These are phyloP conservation scores for Mus spicilegus DNA, from an alignment of 2,113 vertebrate species.

Conservation along the genomic window DNA sequence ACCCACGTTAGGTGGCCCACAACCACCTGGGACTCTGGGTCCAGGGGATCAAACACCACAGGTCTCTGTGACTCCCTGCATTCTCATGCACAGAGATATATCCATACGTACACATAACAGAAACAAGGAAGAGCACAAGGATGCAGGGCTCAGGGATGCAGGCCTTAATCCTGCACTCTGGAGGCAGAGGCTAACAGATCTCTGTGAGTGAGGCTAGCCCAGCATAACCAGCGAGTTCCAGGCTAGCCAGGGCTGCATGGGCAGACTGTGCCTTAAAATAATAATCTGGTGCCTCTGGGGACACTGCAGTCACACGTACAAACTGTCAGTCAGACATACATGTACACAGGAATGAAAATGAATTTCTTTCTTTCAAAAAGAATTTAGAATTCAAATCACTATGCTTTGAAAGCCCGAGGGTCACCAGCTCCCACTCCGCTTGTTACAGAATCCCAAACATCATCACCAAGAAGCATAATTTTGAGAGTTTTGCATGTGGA, in stretches of 20 bases:
- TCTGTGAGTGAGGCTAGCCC: not conserved
- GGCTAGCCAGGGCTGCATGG: not conserved
- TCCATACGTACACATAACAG: not conserved
- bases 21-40: not conserved
- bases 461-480: slow-evolving; percentile 7
- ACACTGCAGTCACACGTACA: not conserved
- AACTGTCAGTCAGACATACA: not conserved
- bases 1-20: not conserved
- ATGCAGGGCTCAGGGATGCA: no score
- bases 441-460: not conserved
- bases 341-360: not conserved
- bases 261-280: not conserved
- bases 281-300: not conserved
- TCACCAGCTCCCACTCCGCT: not conserved
- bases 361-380: not conserved
- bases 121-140: no score
- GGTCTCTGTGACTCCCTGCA: not conserved
- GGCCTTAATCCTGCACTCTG: not conserved
- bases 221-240: no score
- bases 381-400: slow-evolving; percentile 35
- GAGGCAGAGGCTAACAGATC: not conserved
- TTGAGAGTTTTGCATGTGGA: not conserved
- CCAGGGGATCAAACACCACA: not conserved
- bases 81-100: not conserved
- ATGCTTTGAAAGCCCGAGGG: not conserved